Conservation (phyloP, 2,797 vertebrate genomes). For the Brotula barbata region DNA sequence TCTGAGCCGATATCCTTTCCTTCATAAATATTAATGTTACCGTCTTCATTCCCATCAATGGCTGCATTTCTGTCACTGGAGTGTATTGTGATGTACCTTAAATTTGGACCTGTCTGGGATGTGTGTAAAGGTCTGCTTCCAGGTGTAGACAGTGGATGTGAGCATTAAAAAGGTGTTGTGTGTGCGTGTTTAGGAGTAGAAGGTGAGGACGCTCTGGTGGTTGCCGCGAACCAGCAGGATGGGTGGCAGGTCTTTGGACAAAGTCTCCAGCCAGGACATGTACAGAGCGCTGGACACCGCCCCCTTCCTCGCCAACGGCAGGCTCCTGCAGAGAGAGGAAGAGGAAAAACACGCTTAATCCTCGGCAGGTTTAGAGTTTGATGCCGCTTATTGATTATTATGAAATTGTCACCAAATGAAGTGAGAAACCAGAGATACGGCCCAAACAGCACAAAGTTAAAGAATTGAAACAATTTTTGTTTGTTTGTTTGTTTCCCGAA, state of each 20-base stretch:
- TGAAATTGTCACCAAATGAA: too few relatives aligned
- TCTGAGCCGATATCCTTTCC: conserved; percentile 15
- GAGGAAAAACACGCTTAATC: not conserved
- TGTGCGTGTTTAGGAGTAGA: conserved; percentile 88
- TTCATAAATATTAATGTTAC: conserved; percentile 25
- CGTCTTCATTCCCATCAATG: conserved; percentile 42
- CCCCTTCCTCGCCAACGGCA: conserved; percentile 94
- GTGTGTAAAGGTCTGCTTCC: conserved; percentile 39
- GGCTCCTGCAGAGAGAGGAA: conserved; percentile 81
- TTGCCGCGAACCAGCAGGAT: conserved; percentile 93
- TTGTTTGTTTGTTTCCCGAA: too few relatives aligned
- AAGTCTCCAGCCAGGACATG: conserved; percentile 93
- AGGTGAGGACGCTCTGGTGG: conserved; percentile 98
- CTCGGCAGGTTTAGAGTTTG: not conserved
- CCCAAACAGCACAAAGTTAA: too few relatives aligned
- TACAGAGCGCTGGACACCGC: conserved; percentile 92
- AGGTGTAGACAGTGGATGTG: conserved; percentile 54
- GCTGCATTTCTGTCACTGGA: conserved; percentile 55
- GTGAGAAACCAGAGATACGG: too few relatives aligned
- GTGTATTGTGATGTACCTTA: conserved; percentile 57
- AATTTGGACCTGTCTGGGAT: conserved; percentile 55
- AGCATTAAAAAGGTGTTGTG: conserved; percentile 34
- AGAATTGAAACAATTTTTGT: too few relatives aligned
- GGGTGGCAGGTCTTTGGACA: conserved; percentile 92
- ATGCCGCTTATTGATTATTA: too few relatives aligned